Conservation (phyloP, 2,797 vertebrate genomes). For the Pseudomugil gertrudae region DNA sequence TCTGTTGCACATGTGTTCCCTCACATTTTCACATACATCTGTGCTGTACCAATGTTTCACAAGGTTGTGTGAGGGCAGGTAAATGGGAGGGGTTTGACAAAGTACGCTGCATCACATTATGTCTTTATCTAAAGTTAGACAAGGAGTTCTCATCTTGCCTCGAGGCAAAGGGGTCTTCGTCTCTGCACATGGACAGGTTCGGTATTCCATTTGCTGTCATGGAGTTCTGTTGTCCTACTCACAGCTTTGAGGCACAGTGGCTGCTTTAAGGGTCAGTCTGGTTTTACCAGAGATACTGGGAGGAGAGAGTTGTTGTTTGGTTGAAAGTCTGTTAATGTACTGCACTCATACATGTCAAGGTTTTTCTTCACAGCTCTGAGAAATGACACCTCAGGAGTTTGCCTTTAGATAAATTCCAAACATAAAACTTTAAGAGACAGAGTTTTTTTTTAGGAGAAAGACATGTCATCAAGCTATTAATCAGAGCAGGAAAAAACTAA, state of each 20-base stretch:
- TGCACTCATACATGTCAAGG: conserved; percentile 26
- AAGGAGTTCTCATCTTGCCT: conserved; percentile 46
- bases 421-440: neutral
- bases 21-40: conserved; percentile 20
- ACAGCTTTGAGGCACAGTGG: conserved; percentile 48
- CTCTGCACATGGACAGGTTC: conserved; percentile 59
- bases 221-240: conserved; percentile 65
- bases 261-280: conserved; percentile 4
- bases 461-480: neutral
- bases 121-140: conserved; percentile 43
- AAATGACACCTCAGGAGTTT: conserved; percentile 5
- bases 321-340: conserved; percentile 37
- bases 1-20: conserved; percentile 25
- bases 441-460: neutral
- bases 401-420: conserved; percentile 6
- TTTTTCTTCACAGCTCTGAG: conserved; percentile 27
- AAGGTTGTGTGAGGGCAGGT: conserved; percentile 9
- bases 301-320: conserved; percentile 51
- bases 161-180: conserved; percentile 57
- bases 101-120: neutral
- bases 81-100: neutral
- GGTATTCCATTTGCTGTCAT: conserved; percentile 68
- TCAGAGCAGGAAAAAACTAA: neutral
- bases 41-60: conserved; percentile 23
- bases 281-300: conserved; percentile 47